phyloP scores from a whole-genome alignment of 2,797 vertebrate genomes.

The Peromyscus melanophrys region DNA sequence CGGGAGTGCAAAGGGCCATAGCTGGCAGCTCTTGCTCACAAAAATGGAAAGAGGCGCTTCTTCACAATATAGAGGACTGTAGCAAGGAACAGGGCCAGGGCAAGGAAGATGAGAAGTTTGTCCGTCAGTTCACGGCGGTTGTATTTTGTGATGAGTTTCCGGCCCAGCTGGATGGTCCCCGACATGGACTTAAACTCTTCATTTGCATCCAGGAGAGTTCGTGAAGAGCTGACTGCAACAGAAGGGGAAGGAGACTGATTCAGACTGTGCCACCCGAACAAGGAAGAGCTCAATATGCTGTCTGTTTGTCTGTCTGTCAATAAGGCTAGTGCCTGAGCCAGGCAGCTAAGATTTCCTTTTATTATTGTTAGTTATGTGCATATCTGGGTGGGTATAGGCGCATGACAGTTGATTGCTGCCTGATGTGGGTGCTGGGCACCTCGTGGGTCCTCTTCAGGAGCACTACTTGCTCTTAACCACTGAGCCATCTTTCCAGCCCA shows the following conservation, averaged over 20 bases:
- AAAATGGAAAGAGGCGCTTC: conserved; percentile 97
- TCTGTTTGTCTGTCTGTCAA: background rate
- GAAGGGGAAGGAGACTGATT: conserved; percentile 22
- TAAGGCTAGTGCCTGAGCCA: background rate
- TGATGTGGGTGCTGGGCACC: background rate
- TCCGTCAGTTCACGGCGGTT: conserved; percentile 97
- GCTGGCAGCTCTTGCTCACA: conserved; percentile 85
- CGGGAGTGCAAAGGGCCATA: background rate
- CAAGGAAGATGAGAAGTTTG: conserved; percentile 98
- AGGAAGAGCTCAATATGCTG: background rate
- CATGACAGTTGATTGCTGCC: background rate
- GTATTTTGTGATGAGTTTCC: conserved; percentile 99
- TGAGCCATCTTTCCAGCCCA: background rate
- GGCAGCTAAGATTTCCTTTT: background rate
- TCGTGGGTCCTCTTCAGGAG: background rate
- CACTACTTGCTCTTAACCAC: background rate
- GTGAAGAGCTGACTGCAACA: conserved; percentile 94
- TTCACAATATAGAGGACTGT: conserved; percentile 98
- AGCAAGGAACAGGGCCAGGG: conserved; percentile 96
- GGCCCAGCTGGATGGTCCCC: conserved; percentile 96
- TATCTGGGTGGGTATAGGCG: background rate
- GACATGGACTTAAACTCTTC: conserved; percentile 99
- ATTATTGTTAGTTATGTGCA: background rate
- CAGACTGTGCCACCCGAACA: background rate
- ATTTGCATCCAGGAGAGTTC: conserved; percentile 96